Percentiles rank a stretch among this genome's conserved stretches.
Conservation (phyloP, 2,797 vertebrate genomes). For the Xerus rutilus region DNA sequence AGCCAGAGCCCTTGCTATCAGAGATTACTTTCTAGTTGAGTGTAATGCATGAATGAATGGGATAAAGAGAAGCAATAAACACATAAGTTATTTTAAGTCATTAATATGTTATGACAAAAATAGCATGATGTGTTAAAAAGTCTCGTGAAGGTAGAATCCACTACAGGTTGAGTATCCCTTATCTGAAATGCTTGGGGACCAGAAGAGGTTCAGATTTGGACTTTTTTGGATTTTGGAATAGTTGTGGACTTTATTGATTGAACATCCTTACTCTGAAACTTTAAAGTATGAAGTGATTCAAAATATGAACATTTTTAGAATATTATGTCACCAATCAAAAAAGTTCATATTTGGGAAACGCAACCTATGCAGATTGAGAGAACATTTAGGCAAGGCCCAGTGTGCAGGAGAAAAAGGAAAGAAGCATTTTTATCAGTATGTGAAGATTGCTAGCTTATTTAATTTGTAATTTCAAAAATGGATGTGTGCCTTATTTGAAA, state of each 20-base stretch:
- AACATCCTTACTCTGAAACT: neutral
- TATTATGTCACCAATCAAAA: neutral
- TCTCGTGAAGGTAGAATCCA: neutral
- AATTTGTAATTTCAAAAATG: neutral
- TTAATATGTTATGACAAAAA: neutral
- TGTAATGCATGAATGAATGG: neutral
- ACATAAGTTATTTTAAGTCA: neutral
- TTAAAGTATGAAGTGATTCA: neutral
- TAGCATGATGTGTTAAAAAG: neutral
- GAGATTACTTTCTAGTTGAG: neutral
- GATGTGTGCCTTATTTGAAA: neutral
- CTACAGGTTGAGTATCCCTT: neutral
- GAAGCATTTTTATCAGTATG: neutral
- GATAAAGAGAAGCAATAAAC: neutral
- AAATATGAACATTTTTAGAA: neutral
- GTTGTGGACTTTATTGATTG: neutral
- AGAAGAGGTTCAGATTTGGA: neutral
- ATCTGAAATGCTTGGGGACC: neutral
- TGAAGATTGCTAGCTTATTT: neutral
- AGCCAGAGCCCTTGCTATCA: neutral
- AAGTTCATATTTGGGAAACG: neutral
- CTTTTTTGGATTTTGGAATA: neutral
- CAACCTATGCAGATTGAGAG: neutral
- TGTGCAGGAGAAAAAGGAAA: neutral
- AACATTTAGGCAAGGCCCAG: neutral